Percentiles rank a stretch among this genome's conserved stretches.
These are phyloP conservation scores for Apantesis nais DNA, from an alignment of 2,888 invertebrate genomes.

Conservation along the genomic window DNA sequence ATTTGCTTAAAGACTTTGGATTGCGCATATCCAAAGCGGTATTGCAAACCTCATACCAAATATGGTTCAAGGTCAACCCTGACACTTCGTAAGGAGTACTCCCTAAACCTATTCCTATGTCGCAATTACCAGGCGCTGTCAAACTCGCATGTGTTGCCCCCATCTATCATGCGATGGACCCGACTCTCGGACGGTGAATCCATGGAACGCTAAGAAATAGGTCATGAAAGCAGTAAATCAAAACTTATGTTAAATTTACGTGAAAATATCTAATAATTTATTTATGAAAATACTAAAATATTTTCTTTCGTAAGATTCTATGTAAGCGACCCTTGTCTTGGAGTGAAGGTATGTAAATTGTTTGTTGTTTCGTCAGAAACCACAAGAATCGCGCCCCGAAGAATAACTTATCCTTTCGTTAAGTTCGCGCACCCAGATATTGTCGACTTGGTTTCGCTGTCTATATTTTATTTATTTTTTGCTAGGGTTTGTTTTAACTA, in stretches of 20 bases:
- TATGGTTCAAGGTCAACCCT: too few species aligned
- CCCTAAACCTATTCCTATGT: too few species aligned
- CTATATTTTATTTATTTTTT: not conserved
- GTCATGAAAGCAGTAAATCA: constrained; percentile 13
- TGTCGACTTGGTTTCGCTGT: constrained; percentile 22
- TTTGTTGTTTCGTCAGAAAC: constrained; percentile 48
- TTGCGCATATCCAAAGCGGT: too few species aligned
- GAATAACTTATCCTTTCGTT: constrained; percentile 23
- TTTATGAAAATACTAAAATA: constrained; percentile 36
- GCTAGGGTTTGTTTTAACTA: not conserved
- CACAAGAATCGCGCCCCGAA: constrained; percentile 24
- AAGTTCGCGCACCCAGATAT: constrained; percentile 23
- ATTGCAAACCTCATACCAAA: too few species aligned
- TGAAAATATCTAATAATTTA: constrained; percentile 42
- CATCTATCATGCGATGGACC: too few species aligned
- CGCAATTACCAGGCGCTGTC: too few species aligned
- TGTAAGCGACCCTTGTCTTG: constrained; percentile 41
- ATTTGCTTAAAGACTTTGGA: too few species aligned
- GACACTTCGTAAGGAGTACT: too few species aligned
- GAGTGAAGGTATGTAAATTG: constrained; percentile 49
- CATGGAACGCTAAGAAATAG: too few species aligned
- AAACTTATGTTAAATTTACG: constrained; percentile 27
- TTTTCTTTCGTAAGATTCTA: constrained; percentile 47
- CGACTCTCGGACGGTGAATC: too few species aligned
- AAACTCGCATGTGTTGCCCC: too few species aligned